Base-by-base conservation (phyloP, 2,888 invertebrate species). In the Sinohyriopsis cumingii region DNA sequence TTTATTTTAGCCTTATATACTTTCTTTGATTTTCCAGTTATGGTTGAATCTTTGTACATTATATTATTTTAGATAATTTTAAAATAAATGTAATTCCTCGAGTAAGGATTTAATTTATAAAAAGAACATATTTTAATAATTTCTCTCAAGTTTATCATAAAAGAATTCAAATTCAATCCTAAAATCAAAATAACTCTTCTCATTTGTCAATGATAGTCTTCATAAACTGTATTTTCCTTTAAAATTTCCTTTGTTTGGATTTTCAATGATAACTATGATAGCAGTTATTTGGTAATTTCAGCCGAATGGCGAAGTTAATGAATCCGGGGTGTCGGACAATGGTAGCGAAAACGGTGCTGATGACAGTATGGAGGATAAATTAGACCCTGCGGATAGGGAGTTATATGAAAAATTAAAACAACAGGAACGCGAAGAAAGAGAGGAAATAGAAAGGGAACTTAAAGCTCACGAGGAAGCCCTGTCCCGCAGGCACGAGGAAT, bases 381-480 rank as follows among this genome's bases (percentile, higher is more conserved):
- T 88, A 66, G 89, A 88, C 76, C 83, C 85, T 1, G 82, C 86
- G 53, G 89, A 87, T 72, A 72, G 87, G 53, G 87, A 86, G 72
- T 78, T 89, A 59, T 85, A 86, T 71, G 87, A 88, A 76, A 87
- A 89, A 80, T 78, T 87, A 63, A 88, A 89, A 75, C 83, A 84
- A 56, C 89, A 91, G 79, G 89, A 90, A 75, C 80, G 86, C 62
- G 90, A 90, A 67, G 90, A 90, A 77, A 82, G 89, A 61, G 84
- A 88, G 63, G 89, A 90, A 69, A 88, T 90, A 59, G 90, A 90
- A 75, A 75, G 88, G 54, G 90, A 91, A 78, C 81, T 90, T 25
- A 88, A 89, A 75, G 89, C 87, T 20, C 89, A 90, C 65, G 86
- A 85, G 63, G 87, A 88, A 65, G 85, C 86, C 25, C 69, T 87